These are phyloP conservation scores for Ormia ochracea DNA, from an alignment of 2,888 invertebrate species.

Conservation along the genomic window DNA sequence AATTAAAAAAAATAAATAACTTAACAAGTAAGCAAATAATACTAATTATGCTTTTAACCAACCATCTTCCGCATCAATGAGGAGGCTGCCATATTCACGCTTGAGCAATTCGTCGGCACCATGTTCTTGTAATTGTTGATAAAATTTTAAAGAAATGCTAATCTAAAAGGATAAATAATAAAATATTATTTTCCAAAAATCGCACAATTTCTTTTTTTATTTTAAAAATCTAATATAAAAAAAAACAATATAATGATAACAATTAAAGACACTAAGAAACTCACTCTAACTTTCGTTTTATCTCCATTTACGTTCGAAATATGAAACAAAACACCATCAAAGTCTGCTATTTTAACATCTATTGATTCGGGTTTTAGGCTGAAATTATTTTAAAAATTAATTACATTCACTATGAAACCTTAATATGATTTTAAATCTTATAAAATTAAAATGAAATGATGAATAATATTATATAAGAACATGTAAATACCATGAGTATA, in stretches of 20 bases:
- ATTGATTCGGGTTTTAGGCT: constrained; percentile 93
- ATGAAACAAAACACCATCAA: constrained; percentile 99
- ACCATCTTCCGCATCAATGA: constrained; percentile 92
- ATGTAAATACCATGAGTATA: too few relatives aligned
- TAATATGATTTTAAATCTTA: not conserved
- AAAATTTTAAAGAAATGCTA: constrained; percentile 99
- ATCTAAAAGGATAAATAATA: constrained; percentile 81
- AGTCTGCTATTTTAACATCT: constrained; percentile 96
- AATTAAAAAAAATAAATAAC: not conserved
- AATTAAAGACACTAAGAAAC: constrained; percentile 69
- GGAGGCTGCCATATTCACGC: constrained; percentile 91
- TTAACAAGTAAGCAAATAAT: not conserved
- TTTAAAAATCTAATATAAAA: too few relatives aligned
- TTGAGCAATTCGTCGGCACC: constrained; percentile 97
- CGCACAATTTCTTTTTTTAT: not conserved
- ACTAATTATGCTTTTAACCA: constrained; percentile 64
- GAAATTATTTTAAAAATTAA: constrained; percentile 20
- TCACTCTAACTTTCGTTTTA: constrained; percentile 97
- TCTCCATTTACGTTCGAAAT: constrained; percentile 97
- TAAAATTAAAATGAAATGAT: not conserved
- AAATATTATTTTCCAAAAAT: not conserved
- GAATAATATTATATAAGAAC: too few relatives aligned
- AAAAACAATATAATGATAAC: not conserved
- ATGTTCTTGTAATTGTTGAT: constrained; percentile 97
- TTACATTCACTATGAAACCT: too few relatives aligned